Conservation (phyloP, 2,888 invertebrate genomes). For the Agrotis exclamationis region DNA sequence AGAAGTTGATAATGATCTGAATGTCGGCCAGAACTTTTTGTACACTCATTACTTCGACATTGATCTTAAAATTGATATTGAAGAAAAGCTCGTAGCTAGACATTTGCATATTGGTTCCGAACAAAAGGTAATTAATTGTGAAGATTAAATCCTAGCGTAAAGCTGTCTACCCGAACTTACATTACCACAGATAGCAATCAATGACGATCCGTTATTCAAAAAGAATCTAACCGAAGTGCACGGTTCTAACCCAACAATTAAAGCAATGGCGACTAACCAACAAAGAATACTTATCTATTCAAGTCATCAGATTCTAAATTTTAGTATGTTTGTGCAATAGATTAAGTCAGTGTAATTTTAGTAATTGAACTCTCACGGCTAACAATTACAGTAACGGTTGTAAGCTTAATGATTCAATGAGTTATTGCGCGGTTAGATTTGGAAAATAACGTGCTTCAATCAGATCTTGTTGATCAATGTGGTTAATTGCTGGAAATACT, state of each 20-base stretch:
- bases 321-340: conserved; percentile 78
- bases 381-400: conserved; percentile 78
- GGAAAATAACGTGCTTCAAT: conserved; percentile 64
- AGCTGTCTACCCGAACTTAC: conserved; percentile 58
- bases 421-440: conserved; percentile 69
- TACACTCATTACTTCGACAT: conserved; percentile 27
- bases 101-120: conserved; percentile 58
- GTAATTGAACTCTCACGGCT: conserved; percentile 79
- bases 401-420: conserved; percentile 79
- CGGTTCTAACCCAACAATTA: conserved; percentile 72
- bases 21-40: conserved; percentile 11
- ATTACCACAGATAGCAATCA: conserved; percentile 64
- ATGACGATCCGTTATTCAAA: conserved; percentile 63
- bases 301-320: conserved; percentile 71
- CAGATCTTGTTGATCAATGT: conserved; percentile 58
- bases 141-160: conserved; percentile 58
- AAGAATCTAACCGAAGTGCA: conserved; percentile 59
- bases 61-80: conserved; percentile 33
- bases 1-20: conserved; percentile 29
- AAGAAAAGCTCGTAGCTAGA: conserved; percentile 20
- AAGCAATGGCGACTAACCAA: conserved; percentile 72
- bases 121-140: conserved; percentile 57
- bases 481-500: conserved; percentile 49
- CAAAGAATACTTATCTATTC: conserved; percentile 76
- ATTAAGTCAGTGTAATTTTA: conserved; percentile 76